phyloP scores from a whole-genome alignment of 2,888 invertebrate species.

The Frankliniella fusca region DNA sequence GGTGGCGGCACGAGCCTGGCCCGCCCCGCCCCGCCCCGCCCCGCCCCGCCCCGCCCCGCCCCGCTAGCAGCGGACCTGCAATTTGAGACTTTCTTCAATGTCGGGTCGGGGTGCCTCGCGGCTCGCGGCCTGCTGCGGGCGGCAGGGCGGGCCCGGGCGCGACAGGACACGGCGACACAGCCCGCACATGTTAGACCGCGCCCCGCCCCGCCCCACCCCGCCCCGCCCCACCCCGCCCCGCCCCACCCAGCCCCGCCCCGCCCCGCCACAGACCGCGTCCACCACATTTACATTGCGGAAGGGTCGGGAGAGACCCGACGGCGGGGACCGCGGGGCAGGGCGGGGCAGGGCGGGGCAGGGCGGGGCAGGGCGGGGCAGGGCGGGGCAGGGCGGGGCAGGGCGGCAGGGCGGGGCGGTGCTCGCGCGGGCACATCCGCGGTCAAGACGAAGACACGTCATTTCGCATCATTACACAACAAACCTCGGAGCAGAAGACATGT shows the following conservation, averaged over 20 bases:
- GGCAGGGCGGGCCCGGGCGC: background rate
- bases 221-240: background rate
- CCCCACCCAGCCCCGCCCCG: background rate
- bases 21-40: background rate
- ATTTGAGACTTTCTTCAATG: constrained; percentile 25
- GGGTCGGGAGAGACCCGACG: too few relatives aligned
- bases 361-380: too few relatives aligned
- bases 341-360: too few relatives aligned
- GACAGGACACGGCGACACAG: background rate
- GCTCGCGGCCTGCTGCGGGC: background rate
- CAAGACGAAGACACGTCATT: too few relatives aligned
- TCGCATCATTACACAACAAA: too few relatives aligned
- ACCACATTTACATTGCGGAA: too few relatives aligned
- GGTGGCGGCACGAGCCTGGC: background rate
- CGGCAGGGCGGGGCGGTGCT: too few relatives aligned
- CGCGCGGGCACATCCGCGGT: too few relatives aligned
- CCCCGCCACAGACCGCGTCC: background rate
- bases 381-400: too few relatives aligned
- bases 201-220: too few relatives aligned
- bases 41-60: background rate
- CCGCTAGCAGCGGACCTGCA: background rate
- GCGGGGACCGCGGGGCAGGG: too few relatives aligned
- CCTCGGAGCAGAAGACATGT: too few relatives aligned
- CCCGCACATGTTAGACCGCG: background rate
- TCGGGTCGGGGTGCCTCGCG: background rate